Conservation (phyloP, 2,113 vertebrate species). For the Salvelinus alpinus region DNA sequence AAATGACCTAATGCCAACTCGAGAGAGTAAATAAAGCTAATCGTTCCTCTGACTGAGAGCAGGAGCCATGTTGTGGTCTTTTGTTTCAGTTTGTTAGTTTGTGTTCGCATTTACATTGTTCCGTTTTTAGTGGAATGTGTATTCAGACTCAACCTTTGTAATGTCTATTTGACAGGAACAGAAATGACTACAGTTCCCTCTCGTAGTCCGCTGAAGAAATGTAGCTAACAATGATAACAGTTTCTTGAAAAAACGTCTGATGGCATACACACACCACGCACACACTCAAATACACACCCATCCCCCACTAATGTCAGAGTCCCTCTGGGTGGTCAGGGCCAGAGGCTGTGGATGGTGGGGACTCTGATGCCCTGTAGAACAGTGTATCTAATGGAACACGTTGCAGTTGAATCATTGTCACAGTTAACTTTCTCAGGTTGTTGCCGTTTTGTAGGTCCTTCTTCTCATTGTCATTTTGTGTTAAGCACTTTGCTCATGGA, state of each 20-base stretch:
- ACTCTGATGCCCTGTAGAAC: background rate
- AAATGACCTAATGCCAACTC: slow-evolving; percentile 63
- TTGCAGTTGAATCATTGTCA: too few species aligned
- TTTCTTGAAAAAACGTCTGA: too few species aligned
- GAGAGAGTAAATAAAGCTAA: slow-evolving; percentile 65
- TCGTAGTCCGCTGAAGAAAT: slow-evolving; percentile 34
- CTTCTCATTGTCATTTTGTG: too few species aligned
- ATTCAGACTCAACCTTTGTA: slow-evolving; percentile 50
- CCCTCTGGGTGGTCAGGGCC: slow-evolving; percentile 83
- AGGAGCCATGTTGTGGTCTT: slow-evolving; percentile 68
- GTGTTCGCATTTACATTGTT: slow-evolving; percentile 68
- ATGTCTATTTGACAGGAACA: slow-evolving; percentile 52
- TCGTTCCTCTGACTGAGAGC: slow-evolving; percentile 47
- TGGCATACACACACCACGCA: background rate
- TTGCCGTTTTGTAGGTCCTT: too few species aligned
- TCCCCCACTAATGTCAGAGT: slow-evolving; percentile 69
- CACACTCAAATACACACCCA: slow-evolving; percentile 35
- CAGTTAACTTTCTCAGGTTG: too few species aligned
- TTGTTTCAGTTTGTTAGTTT: slow-evolving; percentile 64
- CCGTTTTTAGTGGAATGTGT: slow-evolving; percentile 50
- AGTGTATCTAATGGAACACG: slow-evolving; percentile 25
- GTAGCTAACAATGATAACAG: background rate
- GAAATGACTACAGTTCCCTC: slow-evolving; percentile 33
- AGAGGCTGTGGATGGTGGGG: slow-evolving; percentile 55
- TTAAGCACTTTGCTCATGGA: too few species aligned